A percentile compares a stretch with the other conserved stretches of the same genome.
Conservation (phyloP, 2,888 invertebrate genomes). For the Hypolimnas misippus region DNA sequence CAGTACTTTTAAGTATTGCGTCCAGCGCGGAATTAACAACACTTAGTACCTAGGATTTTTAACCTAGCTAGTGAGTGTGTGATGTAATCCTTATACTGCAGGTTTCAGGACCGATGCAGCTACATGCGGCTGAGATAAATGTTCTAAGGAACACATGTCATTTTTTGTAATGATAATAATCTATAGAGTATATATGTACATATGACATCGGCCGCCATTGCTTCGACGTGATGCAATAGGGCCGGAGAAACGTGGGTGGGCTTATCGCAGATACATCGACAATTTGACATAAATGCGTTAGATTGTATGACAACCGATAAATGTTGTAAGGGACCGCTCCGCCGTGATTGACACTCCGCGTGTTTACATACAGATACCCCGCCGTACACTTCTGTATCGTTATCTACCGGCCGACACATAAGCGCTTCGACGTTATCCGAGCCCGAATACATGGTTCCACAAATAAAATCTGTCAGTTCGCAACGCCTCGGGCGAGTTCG, state of each 20-base stretch:
- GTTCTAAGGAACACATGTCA: conserved; percentile 52
- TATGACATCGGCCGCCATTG: conserved; percentile 60
- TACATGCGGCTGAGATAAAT: conserved; percentile 42
- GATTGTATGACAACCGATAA: conserved; percentile 81
- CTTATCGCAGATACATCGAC: conserved; percentile 78
- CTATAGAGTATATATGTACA: conserved; percentile 47
- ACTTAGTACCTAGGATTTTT: too few relatives aligned
- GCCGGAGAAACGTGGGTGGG: conserved; percentile 74
- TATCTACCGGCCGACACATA: conserved; percentile 68
- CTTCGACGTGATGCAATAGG: conserved; percentile 66
- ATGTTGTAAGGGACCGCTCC: conserved; percentile 80
- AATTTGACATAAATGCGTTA: conserved; percentile 82
- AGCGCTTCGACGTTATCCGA: conserved; percentile 48
- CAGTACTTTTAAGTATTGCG: too few relatives aligned
- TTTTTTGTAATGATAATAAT: conserved; percentile 57
- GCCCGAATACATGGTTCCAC: conserved; percentile 36
- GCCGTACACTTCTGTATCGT: conserved; percentile 72
- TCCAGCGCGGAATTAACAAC: too few relatives aligned
- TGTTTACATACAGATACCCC: conserved; percentile 76
- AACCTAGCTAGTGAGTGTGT: too few relatives aligned
- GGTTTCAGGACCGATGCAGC: conserved; percentile 29
- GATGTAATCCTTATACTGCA: too few relatives aligned
- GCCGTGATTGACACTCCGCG: conserved; percentile 76
- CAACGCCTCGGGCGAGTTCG: conserved; percentile 42
- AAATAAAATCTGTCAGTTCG: conserved; percentile 44